Percentiles rank a stretch among this genome's conserved stretches.
These are phyloP conservation scores for Drosophila navojoa DNA, from an alignment of 1,140 invertebrate species.

Conservation along the genomic window DNA sequence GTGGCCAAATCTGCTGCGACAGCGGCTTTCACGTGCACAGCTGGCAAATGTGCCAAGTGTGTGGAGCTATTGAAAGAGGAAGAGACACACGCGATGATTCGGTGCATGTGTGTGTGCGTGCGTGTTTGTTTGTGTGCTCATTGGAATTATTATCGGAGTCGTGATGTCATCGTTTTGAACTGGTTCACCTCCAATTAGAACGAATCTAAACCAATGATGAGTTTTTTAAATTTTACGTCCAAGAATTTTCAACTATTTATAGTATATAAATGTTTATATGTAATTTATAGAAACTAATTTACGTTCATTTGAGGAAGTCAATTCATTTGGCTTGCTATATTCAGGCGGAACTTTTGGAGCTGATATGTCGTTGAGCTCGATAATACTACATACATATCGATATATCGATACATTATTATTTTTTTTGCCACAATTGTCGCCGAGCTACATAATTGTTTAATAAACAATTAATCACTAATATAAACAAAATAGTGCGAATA, in stretches of 20 bases:
- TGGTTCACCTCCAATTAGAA: conserved; percentile 17
- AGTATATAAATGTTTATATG: neutral
- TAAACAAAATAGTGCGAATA: conserved; percentile 69
- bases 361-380: conserved; percentile 3
- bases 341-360: conserved; percentile 10
- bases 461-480: conserved; percentile 81
- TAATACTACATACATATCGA: conserved; percentile 20
- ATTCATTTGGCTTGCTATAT: neutral
- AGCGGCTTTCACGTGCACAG: conserved; percentile 70
- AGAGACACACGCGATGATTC: conserved; percentile 16
- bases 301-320: neutral
- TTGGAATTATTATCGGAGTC: conserved; percentile 30
- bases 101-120: conserved; percentile 2
- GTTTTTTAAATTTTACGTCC: neutral
- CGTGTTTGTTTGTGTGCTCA: conserved; percentile 5
- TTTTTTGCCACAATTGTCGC: conserved; percentile 43
- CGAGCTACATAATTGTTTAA: conserved; percentile 74
- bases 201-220: neutral
- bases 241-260: neutral
- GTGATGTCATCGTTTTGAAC: conserved; percentile 43
- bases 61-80: conserved; percentile 31
- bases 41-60: conserved; percentile 55
- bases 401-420: conserved; percentile 48
- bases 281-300: neutral
- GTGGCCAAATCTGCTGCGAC: conserved; percentile 12